Evolutionary conservation across 2,797 vertebrate species (phyloP).

Genomic region (Garrulus glandarius): DNA sequence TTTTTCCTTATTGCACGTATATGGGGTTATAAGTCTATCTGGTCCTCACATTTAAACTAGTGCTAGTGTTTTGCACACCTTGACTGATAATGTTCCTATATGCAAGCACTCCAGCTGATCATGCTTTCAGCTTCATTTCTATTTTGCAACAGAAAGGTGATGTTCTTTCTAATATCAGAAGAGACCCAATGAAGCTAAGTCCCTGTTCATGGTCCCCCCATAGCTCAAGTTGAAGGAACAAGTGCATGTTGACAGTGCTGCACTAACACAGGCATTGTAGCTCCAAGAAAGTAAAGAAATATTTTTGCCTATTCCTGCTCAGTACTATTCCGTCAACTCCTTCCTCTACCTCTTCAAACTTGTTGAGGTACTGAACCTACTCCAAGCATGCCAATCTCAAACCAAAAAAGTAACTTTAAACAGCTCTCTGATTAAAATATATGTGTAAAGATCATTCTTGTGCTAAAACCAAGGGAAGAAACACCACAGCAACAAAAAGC

Average conservation of each 20-base stretch:
- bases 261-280: background rate
- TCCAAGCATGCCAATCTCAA: background rate
- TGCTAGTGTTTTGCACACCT: background rate
- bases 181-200: background rate
- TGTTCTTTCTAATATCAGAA: background rate
- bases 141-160: background rate
- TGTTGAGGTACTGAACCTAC: background rate
- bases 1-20: fast-evolving
- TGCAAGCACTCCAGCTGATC: background rate
- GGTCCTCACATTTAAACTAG: background rate
- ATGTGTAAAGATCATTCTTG: background rate
- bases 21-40: background rate
- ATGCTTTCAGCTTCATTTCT: background rate
- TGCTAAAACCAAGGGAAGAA: background rate
- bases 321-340: background rate
- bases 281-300: background rate
- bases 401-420: background rate
- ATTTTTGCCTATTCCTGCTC: background rate
- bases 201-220: background rate
- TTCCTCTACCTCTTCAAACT: background rate
- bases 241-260: background rate
- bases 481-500: background rate
- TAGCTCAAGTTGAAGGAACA: background rate
- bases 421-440: background rate
- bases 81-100: background rate